phyloP scores from a whole-genome alignment of 2,113 vertebrate species.

The Triplophysa dalaica region DNA sequence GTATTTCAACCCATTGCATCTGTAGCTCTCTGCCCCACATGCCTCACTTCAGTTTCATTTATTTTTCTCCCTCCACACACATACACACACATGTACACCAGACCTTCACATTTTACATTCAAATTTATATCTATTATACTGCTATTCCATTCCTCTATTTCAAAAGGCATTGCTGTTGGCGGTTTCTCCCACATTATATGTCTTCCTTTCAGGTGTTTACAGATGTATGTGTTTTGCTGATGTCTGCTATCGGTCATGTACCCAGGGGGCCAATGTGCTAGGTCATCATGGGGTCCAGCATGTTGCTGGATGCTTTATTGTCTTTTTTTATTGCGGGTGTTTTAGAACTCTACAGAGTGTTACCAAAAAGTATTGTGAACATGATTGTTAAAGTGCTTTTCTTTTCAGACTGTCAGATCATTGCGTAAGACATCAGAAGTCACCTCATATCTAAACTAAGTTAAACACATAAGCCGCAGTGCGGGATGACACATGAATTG shows the following conservation, averaged over 20 bases:
- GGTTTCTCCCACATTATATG: background rate
- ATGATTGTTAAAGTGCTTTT: conserved; percentile 57
- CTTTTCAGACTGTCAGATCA: conserved; percentile 63
- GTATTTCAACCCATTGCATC: too few species aligned
- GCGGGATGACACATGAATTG: conserved; percentile 27
- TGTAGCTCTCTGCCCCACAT: conserved; percentile 26
- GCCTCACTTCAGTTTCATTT: background rate
- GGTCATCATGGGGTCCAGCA: conserved; percentile 44
- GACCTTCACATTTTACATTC: background rate
- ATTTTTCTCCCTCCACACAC: conserved; percentile 44
- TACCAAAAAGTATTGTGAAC: conserved; percentile 54
- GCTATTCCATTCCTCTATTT: background rate
- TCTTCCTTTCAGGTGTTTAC: conserved; percentile 39
- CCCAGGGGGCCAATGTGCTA: background rate
- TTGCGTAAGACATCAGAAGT: conserved; percentile 59
- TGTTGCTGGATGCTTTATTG: conserved; percentile 46
- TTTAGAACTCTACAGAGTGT: conserved; percentile 53
- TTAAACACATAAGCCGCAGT: background rate
- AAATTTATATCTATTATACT: conserved; percentile 2
- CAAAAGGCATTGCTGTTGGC: background rate
- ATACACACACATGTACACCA: background rate
- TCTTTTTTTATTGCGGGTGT: conserved; percentile 33
- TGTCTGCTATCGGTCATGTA: background rate
- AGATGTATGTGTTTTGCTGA: conserved; percentile 53
- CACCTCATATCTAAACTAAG: conserved; percentile 40